These are phyloP conservation scores for Drosophila fuyamai DNA, from an alignment of 1,140 invertebrate genomes.

Conservation along the genomic window DNA sequence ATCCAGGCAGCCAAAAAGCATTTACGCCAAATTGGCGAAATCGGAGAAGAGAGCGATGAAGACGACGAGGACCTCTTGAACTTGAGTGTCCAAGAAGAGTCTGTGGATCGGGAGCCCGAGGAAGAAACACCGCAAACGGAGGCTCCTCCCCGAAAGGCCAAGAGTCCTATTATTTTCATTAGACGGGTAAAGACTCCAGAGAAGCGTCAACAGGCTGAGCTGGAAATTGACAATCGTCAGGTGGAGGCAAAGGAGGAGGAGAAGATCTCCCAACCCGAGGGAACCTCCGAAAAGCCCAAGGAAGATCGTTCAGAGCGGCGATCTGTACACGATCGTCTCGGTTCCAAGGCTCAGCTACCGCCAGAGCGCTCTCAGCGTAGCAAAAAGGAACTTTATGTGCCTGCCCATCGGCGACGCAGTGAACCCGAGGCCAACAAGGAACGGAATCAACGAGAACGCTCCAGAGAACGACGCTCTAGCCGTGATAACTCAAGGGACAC, in stretches of 20 bases:
- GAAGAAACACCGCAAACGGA: conserved; percentile 14
- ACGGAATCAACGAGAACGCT: conserved; percentile 49
- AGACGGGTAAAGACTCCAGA: conserved; percentile 49
- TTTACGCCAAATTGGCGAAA: conserved; percentile 81
- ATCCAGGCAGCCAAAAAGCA: conserved; percentile 85
- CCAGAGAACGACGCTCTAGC: conserved; percentile 44
- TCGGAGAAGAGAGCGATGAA: conserved; percentile 76
- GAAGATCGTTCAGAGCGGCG: conserved; percentile 59
- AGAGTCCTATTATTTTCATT: conserved; percentile 80
- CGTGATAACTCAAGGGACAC: conserved; percentile 31
- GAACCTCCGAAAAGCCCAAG: background rate
- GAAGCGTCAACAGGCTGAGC: conserved; percentile 12
- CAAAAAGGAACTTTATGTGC: conserved; percentile 81
- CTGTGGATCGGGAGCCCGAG: conserved; percentile 34
- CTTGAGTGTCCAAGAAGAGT: conserved; percentile 85
- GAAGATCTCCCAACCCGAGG: background rate
- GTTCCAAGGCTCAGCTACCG: conserved; percentile 41
- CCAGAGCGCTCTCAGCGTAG: conserved; percentile 35
- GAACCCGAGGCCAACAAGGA: conserved; percentile 53
- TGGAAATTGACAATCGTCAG: background rate
- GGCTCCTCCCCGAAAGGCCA: conserved; percentile 40
- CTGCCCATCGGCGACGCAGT: conserved; percentile 60
- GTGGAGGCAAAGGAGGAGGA: background rate
- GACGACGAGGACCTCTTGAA: conserved; percentile 86
- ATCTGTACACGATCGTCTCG: conserved; percentile 78